Evolutionary conservation across 2,797 vertebrate genomes (phyloP), one percentile per base, ranked within the genome.

Genomic region (Chromis chromis): DNA sequence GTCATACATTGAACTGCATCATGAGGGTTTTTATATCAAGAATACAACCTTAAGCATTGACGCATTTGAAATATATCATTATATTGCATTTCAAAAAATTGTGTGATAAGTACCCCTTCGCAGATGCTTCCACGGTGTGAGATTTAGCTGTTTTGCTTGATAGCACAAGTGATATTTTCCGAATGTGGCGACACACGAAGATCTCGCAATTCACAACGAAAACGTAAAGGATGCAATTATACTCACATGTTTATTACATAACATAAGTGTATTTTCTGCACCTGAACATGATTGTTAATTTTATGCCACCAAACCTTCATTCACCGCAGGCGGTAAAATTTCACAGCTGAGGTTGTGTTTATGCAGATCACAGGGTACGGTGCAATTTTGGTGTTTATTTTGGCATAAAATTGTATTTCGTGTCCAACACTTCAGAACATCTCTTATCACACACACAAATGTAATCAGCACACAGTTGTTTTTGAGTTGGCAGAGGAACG

Each of bases 311-410:
- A 48, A 48, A 48, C 19, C 19, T 9, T 21, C 46, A 9, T 48
- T 48, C n/a, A n/a, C n/a, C 8, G 19, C 27, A 27, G 52, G 11
- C 6, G 25, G 14, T 54, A 27, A 27, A 17, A 54, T 27, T 25
- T 28, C 52, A 17, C 5, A 17, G 19, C 44, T 46, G 44, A 46
- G 44, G 19, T 17, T 42, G 40, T 42, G 33, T 46, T 46, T 21
- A 48, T 48, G n/a, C 8, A 48, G 46, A 21, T 48, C 46, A 48
- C 19, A 48, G 46, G 46, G 19, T 48, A 21, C n/a, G 46, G 46
- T 44, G 42, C 42, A 44, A 44, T 44, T 48, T 48, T 21, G 36
- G 22, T 2, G 9, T 55, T 52, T n/a, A 40, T 59, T 70, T 70
- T 24, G 12, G 59, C 21, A 31, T 21, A n/a, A 54, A n/a, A 65